phyloP scores from a whole-genome alignment of 2,113 vertebrate species.

The Mormoops blainvillei region DNA sequence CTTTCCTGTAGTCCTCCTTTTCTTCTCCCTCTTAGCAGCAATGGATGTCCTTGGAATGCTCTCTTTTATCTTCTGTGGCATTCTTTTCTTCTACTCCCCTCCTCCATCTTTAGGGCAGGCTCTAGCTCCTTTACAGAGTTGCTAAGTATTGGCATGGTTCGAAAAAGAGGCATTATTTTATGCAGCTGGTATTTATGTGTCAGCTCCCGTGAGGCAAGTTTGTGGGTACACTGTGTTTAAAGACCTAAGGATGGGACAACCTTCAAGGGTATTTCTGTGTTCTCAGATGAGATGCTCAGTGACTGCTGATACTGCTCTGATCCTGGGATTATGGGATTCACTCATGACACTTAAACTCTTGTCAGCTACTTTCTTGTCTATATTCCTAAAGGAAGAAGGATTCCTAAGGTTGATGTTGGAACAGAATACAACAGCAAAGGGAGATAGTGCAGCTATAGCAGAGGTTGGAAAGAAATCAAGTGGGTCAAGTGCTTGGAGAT shows the following conservation, averaged over 20 bases:
- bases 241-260: not conserved
- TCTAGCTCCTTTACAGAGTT: not conserved
- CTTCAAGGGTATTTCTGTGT: not conserved
- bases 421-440: not conserved
- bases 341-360: not conserved
- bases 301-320: not conserved
- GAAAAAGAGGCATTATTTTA: not conserved
- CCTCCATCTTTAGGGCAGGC: not conserved
- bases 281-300: not conserved
- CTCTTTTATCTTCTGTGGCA: not conserved
- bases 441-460: not conserved
- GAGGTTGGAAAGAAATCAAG: not conserved
- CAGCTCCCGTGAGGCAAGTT: not conserved
- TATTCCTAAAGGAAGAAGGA: not conserved
- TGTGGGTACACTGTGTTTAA: not conserved
- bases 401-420: not conserved
- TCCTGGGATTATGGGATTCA: not conserved
- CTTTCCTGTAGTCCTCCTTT: not conserved
- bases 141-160: not conserved
- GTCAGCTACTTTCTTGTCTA: not conserved
- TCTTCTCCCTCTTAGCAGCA: not conserved
- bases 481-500: not conserved
- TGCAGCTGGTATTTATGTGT: not conserved
- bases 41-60: not conserved
- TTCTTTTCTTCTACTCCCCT: not conserved